Conservation (phyloP, 2,113 vertebrate species). For the Ibidorhyncha struthersii region DNA sequence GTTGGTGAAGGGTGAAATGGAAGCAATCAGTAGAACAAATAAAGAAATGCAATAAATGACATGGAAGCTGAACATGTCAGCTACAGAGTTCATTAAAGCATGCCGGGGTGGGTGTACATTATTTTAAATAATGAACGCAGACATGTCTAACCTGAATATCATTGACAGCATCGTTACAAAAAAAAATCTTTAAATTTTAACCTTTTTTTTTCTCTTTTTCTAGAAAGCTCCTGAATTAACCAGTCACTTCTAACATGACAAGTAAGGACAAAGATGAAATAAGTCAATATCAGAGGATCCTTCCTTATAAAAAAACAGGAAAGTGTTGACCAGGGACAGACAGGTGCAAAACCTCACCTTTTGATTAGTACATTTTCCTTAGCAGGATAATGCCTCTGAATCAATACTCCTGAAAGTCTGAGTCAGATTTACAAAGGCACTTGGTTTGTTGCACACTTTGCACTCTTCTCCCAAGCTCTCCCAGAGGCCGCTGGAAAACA, state of each 20-base stretch:
- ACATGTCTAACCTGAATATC: neutral
- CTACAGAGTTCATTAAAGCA: neutral
- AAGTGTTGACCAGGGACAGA: neutral
- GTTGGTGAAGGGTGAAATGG: neutral
- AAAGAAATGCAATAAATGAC: neutral
- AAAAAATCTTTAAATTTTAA: neutral
- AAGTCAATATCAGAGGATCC: neutral
- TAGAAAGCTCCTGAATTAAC: neutral
- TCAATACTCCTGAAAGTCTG: neutral
- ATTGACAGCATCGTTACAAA: neutral
- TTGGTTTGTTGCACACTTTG: neutral
- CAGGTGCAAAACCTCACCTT: neutral
- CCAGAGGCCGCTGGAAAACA: neutral
- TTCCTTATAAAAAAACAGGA: neutral
- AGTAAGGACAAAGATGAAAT: neutral
- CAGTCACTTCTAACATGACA: neutral
- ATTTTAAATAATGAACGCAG: neutral
- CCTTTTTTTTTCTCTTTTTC: neutral
- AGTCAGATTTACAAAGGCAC: neutral
- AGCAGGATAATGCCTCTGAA: neutral
- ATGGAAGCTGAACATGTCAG: neutral
- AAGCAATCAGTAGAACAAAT: neutral
- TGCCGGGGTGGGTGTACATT: fast-evolving
- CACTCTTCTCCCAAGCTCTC: neutral
- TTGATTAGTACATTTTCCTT: neutral